These are phyloP conservation scores for Balearica regulorum DNA, from an alignment of 2,797 vertebrate genomes.

Conservation along the genomic window DNA sequence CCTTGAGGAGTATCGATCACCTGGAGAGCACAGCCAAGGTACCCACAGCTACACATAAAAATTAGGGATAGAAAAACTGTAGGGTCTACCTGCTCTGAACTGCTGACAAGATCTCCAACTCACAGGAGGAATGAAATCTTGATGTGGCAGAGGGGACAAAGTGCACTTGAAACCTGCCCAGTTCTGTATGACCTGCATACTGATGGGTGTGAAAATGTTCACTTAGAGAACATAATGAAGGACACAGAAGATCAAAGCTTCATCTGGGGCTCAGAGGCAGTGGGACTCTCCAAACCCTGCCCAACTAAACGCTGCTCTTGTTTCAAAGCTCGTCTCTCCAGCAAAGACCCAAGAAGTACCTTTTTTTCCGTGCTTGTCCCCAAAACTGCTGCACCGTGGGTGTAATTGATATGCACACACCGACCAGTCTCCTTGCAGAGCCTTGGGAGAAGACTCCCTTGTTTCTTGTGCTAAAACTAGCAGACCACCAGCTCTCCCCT, in stretches of 20 bases:
- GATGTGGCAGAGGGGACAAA: neutral
- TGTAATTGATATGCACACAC: neutral
- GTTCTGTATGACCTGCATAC: neutral
- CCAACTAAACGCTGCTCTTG: neutral
- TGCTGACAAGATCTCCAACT: neutral
- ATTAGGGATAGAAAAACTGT: neutral
- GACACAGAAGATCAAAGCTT: neutral
- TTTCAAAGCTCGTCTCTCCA: neutral
- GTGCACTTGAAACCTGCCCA: neutral
- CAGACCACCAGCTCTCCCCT: neutral
- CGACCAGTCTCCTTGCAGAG: too few species aligned
- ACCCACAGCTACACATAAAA: neutral
- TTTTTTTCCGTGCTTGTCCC: neutral
- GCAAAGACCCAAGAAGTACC: neutral
- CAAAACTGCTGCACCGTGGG: fast-evolving
- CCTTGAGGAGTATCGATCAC: fast-evolving
- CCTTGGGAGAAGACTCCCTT: neutral
- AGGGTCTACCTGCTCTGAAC: neutral
- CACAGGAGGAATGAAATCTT: neutral
- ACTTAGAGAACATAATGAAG: fast-evolving
- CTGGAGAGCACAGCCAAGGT: neutral
- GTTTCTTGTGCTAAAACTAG: neutral
- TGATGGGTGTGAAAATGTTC: neutral
- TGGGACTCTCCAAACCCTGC: neutral
- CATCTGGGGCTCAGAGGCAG: neutral